phyloP scores from a whole-genome alignment of 2,113 vertebrate species.

The Lepidiolamprologus cunningtoni region DNA sequence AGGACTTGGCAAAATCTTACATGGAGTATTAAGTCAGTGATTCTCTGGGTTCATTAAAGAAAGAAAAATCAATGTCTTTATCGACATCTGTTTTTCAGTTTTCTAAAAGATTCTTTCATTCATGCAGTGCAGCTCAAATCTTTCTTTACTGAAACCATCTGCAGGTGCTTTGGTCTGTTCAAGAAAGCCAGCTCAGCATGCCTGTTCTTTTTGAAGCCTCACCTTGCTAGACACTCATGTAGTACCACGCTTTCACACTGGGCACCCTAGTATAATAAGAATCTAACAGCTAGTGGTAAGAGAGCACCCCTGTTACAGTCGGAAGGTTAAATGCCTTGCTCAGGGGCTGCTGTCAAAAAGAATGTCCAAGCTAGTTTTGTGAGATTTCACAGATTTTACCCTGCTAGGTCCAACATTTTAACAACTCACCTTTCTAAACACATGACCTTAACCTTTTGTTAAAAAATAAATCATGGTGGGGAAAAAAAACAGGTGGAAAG shows the following conservation, averaged over 20 bases:
- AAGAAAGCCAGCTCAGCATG: not conserved
- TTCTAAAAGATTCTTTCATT: not conserved
- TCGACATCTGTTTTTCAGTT: constrained; percentile 25
- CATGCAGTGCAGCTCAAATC: not conserved
- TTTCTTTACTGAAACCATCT: constrained; percentile 5
- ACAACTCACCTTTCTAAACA: not conserved
- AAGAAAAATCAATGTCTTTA: not conserved
- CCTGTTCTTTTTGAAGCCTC: not conserved
- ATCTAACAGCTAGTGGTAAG: not conserved
- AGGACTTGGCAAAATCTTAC: constrained; percentile 19
- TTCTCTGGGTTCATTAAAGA: constrained; percentile 29
- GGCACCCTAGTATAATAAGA: not conserved
- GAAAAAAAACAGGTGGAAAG: not conserved
- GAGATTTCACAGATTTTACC: not conserved
- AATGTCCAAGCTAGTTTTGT: not conserved
- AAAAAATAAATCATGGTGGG: not conserved
- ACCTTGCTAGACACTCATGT: not conserved
- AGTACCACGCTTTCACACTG: not conserved
- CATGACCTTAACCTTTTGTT: not conserved
- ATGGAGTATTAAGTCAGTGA: constrained; percentile 39
- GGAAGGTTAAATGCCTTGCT: constrained; percentile 24
- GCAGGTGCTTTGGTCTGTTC: not conserved
- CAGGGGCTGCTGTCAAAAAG: not conserved
- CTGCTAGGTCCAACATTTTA: not conserved
- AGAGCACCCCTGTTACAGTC: not conserved